Evolutionary conservation across 2,888 invertebrate species (phyloP).

Genomic region (Stegophylla sp.): DNA sequence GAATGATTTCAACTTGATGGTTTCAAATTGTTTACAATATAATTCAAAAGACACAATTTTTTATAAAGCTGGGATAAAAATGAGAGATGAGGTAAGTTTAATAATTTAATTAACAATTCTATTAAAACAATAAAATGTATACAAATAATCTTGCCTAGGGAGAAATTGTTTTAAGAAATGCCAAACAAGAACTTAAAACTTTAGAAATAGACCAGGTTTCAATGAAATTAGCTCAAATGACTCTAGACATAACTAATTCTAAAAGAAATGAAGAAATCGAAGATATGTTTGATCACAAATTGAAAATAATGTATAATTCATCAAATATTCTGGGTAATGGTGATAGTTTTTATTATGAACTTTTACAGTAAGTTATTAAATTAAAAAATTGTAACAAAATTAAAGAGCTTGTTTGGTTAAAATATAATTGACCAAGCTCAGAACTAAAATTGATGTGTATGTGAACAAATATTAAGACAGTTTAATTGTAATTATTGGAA

Average conservation of each 20-base stretch:
- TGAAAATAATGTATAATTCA: conserved; percentile 64
- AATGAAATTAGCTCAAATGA: conserved; percentile 47
- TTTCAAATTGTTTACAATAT: conserved; percentile 92
- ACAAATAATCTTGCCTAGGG: conserved; percentile 68
- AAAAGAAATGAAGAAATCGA: conserved; percentile 66
- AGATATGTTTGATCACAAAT: conserved; percentile 69
- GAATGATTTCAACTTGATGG: conserved; percentile 92
- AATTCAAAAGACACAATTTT: conserved; percentile 95
- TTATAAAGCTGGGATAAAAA: conserved; percentile 85
- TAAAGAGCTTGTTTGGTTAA: conserved; percentile 71
- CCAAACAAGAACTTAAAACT: conserved; percentile 75
- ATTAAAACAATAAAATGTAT: background rate
- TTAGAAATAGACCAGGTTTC: conserved; percentile 66
- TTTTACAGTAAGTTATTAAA: conserved; percentile 72
- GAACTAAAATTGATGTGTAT: conserved; percentile 47
- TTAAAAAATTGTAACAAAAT: conserved; percentile 68
- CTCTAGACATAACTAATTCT: conserved; percentile 62
- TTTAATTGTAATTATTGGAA: conserved; percentile 62
- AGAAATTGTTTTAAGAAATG: conserved; percentile 77
- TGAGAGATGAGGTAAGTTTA: conserved; percentile 78
- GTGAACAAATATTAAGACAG: conserved; percentile 38
- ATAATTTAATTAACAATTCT: background rate
- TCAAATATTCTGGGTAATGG: conserved; percentile 61
- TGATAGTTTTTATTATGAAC: conserved; percentile 66
- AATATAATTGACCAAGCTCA: conserved; percentile 69